A percentile compares a stretch with the other conserved stretches of the same genome.
Conservation (phyloP, 2,797 vertebrate genomes). For the Cygnus olor region DNA sequence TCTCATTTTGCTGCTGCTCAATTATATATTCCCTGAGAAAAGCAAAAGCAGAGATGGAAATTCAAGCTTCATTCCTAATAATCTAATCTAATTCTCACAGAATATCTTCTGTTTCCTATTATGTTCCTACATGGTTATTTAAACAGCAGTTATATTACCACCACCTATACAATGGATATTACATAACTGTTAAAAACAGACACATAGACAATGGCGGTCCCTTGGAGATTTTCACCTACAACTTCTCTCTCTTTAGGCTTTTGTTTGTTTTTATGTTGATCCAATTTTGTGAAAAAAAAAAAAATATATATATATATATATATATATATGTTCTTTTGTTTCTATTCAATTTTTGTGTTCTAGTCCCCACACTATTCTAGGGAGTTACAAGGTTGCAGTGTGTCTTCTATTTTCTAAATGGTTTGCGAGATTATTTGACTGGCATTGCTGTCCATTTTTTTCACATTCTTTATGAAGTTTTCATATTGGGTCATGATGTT, state of each 20-base stretch:
- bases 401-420: not conserved
- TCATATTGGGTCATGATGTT: not conserved
- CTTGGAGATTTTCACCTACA: not conserved
- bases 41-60: not conserved
- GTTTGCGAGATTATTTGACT: not conserved
- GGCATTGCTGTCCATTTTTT: not conserved
- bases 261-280: not conserved
- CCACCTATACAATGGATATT: not conserved
- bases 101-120: not conserved
- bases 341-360: not conserved
- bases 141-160: not conserved
- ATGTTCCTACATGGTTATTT: not conserved
- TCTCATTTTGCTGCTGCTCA: not conserved
- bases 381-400: not conserved
- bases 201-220: not conserved
- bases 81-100: not conserved
- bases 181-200: not conserved
- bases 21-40: not conserved
- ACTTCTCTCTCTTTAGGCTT: not conserved
- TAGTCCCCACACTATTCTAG: not conserved
- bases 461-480: not conserved
- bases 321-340: not conserved
- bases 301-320: no score
- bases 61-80: not conserved
- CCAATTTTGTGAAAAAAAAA: not conserved